These are phyloP conservation scores for Papilio glaucus DNA, from an alignment of 1,140 invertebrate species.

Conservation along the genomic window DNA sequence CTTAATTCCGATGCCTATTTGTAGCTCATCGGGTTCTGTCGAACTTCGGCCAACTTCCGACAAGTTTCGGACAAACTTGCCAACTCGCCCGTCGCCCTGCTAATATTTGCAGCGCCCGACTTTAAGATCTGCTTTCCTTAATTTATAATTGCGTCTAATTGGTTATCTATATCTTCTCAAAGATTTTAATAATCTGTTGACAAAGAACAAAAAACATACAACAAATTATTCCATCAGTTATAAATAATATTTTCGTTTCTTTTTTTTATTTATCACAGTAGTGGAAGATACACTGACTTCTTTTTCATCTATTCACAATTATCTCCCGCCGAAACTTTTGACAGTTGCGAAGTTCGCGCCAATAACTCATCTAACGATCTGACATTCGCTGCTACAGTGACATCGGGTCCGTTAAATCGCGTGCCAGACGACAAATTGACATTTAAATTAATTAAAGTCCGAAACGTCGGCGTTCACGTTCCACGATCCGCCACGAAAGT, in stretches of 20 bases:
- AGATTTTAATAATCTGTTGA: not conserved
- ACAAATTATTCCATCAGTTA: too few relatives aligned
- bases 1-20: constrained; percentile 75
- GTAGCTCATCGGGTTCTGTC: constrained; percentile 64
- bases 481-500: not conserved
- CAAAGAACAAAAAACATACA: not conserved
- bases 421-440: constrained; percentile 31
- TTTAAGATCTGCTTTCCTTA: constrained; percentile 59
- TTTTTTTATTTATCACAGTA: not conserved
- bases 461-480: constrained; percentile 7
- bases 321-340: constrained; percentile 1
- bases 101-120: constrained; percentile 57
- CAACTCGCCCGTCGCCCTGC: constrained; percentile 45
- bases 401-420: constrained; percentile 22
- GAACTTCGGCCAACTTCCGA: constrained; percentile 52
- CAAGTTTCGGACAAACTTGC: constrained; percentile 52
- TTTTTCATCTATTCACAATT: constrained; percentile 22
- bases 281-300: not conserved
- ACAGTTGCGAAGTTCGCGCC: constrained; percentile 17
- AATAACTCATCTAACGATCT: constrained; percentile 24
- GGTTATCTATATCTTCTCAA: constrained; percentile 55
- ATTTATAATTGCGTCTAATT: constrained; percentile 69
- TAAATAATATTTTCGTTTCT: too few relatives aligned
- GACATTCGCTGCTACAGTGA: not conserved
- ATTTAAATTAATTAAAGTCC: constrained; percentile 32